Evolutionary conservation across 1,140 invertebrate genomes (phyloP).

Genomic region (Hypothenemus hampei): DNA sequence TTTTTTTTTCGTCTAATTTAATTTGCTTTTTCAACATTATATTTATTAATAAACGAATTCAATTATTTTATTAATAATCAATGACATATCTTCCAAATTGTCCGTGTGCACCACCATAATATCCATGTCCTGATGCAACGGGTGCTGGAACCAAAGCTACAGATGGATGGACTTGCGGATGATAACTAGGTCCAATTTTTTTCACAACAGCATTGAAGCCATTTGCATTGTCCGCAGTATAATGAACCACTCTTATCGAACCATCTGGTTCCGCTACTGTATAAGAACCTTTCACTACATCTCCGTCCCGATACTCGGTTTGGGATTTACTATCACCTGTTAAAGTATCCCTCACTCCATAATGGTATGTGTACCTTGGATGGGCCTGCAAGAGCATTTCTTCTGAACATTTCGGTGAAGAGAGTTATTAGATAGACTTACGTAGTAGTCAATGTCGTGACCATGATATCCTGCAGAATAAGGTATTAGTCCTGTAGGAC

Average conservation of each 20-base stretch:
- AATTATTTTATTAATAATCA: background rate
- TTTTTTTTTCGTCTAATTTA: background rate
- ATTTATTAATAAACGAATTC: background rate
- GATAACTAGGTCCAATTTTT: no score
- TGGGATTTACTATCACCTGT: constrained; percentile 63
- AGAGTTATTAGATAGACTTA: background rate
- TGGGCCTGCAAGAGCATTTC: constrained; percentile 46
- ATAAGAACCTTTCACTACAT: constrained; percentile 61
- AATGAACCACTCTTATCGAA: constrained; percentile 53
- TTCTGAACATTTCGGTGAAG: background rate
- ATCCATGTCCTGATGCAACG: background rate
- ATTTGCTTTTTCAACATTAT: background rate
- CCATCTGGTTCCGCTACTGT: constrained; percentile 58
- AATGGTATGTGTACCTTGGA: constrained; percentile 59
- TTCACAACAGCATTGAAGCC: constrained; percentile 53
- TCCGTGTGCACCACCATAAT: background rate
- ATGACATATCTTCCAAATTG: background rate
- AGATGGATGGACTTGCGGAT: no score
- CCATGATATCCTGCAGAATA: background rate
- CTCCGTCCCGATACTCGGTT: constrained; percentile 60
- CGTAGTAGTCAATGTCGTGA: constrained; percentile 1
- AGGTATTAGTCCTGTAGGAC: background rate
- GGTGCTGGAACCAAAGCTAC: no score
- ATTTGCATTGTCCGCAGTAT: constrained; percentile 39
- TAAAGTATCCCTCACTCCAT: constrained; percentile 60